Conservation (phyloP, 2,113 vertebrate genomes). For the Campylorhamphus procurvoides region DNA sequence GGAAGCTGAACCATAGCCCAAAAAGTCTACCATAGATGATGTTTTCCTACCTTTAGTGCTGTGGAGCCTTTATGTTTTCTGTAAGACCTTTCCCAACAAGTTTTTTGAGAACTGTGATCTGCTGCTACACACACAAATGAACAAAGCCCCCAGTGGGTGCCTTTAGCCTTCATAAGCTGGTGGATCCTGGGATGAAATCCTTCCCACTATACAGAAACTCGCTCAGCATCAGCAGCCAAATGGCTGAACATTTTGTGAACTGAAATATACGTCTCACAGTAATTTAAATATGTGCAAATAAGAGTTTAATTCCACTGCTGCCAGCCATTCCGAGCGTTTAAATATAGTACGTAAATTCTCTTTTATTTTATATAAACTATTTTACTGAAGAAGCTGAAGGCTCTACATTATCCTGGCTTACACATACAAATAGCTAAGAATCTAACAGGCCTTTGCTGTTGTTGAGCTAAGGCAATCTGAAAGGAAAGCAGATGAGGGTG, state of each 20-base stretch:
- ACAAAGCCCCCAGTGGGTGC: not conserved
- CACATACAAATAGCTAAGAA: not conserved
- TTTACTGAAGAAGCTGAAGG: constrained; percentile 10
- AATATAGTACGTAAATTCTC: not conserved
- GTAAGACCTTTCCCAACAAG: not conserved
- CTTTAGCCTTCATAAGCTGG: not conserved
- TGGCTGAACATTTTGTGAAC: not conserved
- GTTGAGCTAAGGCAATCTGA: not conserved
- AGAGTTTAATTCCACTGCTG: not conserved
- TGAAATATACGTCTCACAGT: not conserved
- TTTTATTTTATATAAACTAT: constrained; percentile 29
- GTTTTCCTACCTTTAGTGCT: not conserved
- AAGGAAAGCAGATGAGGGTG: not conserved
- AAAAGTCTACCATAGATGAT: not conserved
- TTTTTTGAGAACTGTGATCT: not conserved
- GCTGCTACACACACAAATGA: not conserved
- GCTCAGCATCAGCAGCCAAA: not conserved
- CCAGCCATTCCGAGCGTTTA: not conserved
- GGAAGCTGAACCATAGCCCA: not conserved
- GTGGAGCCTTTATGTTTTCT: not conserved
- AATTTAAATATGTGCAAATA: constrained; percentile 12
- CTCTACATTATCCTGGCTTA: not conserved
- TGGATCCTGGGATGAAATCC: not conserved
- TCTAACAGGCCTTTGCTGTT: not conserved
- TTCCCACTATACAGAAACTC: not conserved